Evolutionary conservation across 2,113 vertebrate species (phyloP).

Genomic region (Chrysochloris asiatica): DNA sequence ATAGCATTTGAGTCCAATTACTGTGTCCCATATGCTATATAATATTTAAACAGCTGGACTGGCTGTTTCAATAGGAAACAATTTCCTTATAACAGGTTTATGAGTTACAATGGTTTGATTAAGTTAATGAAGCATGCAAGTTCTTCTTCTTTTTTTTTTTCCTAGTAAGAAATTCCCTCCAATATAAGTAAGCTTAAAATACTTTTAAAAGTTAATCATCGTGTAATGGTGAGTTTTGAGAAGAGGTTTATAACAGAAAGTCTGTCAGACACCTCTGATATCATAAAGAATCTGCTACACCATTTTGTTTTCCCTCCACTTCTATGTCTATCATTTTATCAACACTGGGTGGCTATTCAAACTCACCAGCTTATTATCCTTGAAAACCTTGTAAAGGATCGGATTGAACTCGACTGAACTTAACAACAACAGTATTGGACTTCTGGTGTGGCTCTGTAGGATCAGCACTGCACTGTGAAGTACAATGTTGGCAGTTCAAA

Average conservation of each 20-base stretch:
- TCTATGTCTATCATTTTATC: neutral
- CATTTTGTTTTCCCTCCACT: neutral
- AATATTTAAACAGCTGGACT: conserved; percentile 67
- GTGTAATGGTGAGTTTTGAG: conserved; percentile 20
- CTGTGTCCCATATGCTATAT: conserved; percentile 43
- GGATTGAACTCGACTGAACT: too few species aligned
- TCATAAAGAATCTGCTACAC: neutral
- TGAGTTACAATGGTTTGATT: conserved; percentile 64
- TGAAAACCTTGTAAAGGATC: too few species aligned
- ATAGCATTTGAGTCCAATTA: conserved; percentile 61
- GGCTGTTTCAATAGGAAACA: conserved; percentile 61
- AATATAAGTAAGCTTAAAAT: neutral
- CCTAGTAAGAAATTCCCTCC: neutral
- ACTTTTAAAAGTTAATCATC: neutral
- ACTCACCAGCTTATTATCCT: too few species aligned
- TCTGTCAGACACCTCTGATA: neutral
- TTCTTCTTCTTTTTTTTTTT: conserved; percentile 26
- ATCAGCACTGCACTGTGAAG: too few species aligned
- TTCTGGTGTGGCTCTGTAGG: too few species aligned
- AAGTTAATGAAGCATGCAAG: conserved; percentile 66
- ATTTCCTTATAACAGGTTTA: conserved; percentile 62
- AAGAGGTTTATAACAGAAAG: neutral
- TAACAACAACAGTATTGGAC: too few species aligned
- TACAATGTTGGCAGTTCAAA: too few species aligned
- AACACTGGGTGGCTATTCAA: too few species aligned